Base-by-base conservation (phyloP, 2,797 vertebrate species). In the Notamacropus eugenii region DNA sequence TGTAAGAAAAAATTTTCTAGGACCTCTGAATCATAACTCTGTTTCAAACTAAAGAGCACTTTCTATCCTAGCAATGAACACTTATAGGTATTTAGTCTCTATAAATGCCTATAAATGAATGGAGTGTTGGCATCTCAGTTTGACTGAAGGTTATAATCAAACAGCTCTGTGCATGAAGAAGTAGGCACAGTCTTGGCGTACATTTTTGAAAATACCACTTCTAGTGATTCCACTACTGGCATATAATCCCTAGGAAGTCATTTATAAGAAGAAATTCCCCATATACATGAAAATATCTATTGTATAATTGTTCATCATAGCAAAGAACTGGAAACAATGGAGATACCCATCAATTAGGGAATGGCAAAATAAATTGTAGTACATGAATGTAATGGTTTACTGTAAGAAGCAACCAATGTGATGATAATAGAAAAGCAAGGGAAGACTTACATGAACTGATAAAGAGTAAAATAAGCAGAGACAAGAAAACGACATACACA, bases 1-100 rank as follows among this genome's bases (percentile, higher is more conserved):
- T 57, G 55, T 31, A 56, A n/a, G 40, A 34, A 94, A n/a, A 13
- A 54, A 92, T 57, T 34, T 92, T 93, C 56, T 90, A 94, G 24
- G 96, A 94, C 3, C 11, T 74, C 14, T 74, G 50, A 94, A 34
- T 95, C 28, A 92, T 93, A 95, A 92, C 40, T 90, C 58, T 95
- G 14, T 8, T 24, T 92, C 92, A 74, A 90, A 58, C 62, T 3
- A 87, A 92, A 50, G 46, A 82, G 74, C 8, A 29, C 55, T 31
- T 96, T 58, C 93, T 34, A 55, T 62, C 62, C 94, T 82, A 94
- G 54, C 55, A 96, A 94, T 67, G 28, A 95, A 52, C 40, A 95
- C 28, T 46, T 93, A 46, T 14, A 13, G 46, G n/a, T 95, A 62
- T 94, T 34, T 46, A 40, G 4, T 93, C 62, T 74, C 4, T 82